A percentile compares a stretch with the other conserved stretches of the same genome.
Evolutionary conservation across 2,888 invertebrate genomes (phyloP).

Genomic region (Lasioglossum figueresi): DNA sequence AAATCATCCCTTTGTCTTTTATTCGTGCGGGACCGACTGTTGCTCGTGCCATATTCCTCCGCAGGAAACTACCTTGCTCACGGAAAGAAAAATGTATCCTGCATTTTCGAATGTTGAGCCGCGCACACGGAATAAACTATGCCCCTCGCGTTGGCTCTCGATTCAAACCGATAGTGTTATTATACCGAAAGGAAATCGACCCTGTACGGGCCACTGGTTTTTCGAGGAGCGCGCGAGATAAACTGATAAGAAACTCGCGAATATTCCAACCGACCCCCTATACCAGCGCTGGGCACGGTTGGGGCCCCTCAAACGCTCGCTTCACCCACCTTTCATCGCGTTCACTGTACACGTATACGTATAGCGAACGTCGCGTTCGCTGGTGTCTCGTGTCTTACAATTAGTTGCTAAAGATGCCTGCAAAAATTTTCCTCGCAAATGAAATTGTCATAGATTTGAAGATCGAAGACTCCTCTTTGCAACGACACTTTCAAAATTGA

Average conservation of each 20-base stretch:
- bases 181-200: not conserved
- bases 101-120: conserved; percentile 1
- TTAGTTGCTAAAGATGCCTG: too few species aligned
- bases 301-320: too few species aligned
- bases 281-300: too few species aligned
- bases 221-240: not conserved
- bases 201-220: not conserved
- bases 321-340: too few species aligned
- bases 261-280: not conserved
- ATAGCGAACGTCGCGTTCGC: too few species aligned
- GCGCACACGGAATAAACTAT: not conserved
- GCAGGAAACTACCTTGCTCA: conserved; percentile 15
- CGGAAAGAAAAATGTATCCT: conserved; percentile 40
- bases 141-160: not conserved
- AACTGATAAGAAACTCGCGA: not conserved
- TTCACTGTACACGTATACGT: too few species aligned
- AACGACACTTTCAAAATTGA: too few species aligned
- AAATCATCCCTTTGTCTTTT: conserved; percentile 65
- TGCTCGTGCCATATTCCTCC: conserved; percentile 31
- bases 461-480: too few species aligned
- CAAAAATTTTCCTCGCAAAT: too few species aligned
- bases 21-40: conserved; percentile 30
- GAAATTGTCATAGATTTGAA: too few species aligned
- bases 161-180: not conserved
- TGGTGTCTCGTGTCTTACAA: too few species aligned